Evolutionary conservation across 1,140 invertebrate species (phyloP).

Genomic region (Phymastichus coffea): DNA sequence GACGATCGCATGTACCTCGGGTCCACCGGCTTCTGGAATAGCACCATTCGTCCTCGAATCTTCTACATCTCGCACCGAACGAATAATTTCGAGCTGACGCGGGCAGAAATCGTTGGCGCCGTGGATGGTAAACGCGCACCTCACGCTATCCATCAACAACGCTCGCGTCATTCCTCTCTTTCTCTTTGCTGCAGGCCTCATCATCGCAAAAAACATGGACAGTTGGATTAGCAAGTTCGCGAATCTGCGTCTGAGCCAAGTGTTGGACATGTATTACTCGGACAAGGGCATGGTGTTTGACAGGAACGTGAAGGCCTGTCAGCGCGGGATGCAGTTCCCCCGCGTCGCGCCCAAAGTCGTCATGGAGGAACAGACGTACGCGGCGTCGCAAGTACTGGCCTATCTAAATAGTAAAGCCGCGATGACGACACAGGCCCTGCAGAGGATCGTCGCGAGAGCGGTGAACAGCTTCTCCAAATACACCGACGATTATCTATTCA

Average conservation of each 20-base stretch:
- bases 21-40: conserved; percentile 65
- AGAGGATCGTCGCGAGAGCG: conserved; percentile 31
- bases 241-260: conserved; percentile 63
- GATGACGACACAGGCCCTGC: conserved; percentile 34
- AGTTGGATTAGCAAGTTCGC: conserved; percentile 55
- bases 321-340: conserved; percentile 55
- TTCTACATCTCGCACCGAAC: conserved; percentile 58
- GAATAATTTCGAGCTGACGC: conserved; percentile 62
- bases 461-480: conserved; percentile 35
- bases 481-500: conserved; percentile 34
- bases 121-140: conserved; percentile 61
- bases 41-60: conserved; percentile 60
- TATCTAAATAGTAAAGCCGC: conserved; percentile 35
- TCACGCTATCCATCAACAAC: background rate
- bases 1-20: conserved; percentile 53
- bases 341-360: conserved; percentile 32
- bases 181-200: conserved; percentile 55
- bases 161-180: background rate
- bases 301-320: conserved; percentile 58
- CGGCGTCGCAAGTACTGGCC: conserved; percentile 38
- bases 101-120: conserved; percentile 66
- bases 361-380: conserved; percentile 42
- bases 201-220: conserved; percentile 59
- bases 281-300: conserved; percentile 62
- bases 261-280: conserved; percentile 72